A percentile compares a stretch with the other conserved stretches of the same genome.
phyloP scores from a whole-genome alignment of 1,140 invertebrate species.

The Steinernema feltiae region DNA sequence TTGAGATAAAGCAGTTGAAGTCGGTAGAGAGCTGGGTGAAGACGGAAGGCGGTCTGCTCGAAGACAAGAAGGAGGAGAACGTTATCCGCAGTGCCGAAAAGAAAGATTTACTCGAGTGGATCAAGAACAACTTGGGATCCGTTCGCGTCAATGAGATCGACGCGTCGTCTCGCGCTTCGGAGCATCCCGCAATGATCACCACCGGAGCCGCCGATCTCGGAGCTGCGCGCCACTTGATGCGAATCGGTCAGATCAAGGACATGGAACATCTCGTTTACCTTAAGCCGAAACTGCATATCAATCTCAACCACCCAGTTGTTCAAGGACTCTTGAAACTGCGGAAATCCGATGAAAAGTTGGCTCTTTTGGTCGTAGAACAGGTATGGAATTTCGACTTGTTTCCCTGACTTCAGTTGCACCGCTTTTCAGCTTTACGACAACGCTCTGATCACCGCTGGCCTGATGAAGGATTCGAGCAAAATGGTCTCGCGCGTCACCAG shows the following conservation, averaged over 20 bases:
- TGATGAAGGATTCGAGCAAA: conserved; percentile 82
- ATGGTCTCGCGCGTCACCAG: conserved; percentile 78
- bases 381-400: conserved; percentile 59
- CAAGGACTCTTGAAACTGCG: conserved; percentile 76
- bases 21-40: conserved; percentile 91
- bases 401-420: conserved; percentile 32
- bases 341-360: conserved; percentile 71
- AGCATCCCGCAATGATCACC: conserved; percentile 85
- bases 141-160: conserved; percentile 73
- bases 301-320: conserved; percentile 81
- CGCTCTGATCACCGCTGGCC: conserved; percentile 85
- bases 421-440: conserved; percentile 75
- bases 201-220: conserved; percentile 80
- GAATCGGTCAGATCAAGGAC: conserved; percentile 72
- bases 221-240: conserved; percentile 83
- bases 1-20: conserved; percentile 71
- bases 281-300: conserved; percentile 85
- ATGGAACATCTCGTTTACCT: conserved; percentile 73
- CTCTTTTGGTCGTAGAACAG: conserved; percentile 77
- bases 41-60: conserved; percentile 62
- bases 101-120: conserved; percentile 71
- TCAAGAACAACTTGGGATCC: conserved; percentile 71
- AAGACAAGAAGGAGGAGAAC: conserved; percentile 64
- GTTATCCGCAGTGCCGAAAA: conserved; percentile 66
- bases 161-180: conserved; percentile 73